Evolutionary conservation across 1,140 invertebrate species (phyloP).

Genomic region (Batillaria attramentaria): DNA sequence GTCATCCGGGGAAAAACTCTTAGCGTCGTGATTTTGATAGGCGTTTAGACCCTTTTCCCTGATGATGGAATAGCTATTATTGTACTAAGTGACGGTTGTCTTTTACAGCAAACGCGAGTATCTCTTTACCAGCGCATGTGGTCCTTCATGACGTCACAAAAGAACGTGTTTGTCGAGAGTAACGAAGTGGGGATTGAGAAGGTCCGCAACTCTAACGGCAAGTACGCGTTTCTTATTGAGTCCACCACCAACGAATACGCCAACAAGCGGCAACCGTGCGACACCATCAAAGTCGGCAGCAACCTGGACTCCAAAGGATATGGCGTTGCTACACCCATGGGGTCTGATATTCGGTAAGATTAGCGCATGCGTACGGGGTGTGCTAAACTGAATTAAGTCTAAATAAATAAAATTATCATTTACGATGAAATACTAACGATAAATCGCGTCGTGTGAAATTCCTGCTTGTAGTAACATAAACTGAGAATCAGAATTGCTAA

Average conservation of each 20-base stretch:
- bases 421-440: no score
- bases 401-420: no score
- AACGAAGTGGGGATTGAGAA: slow-evolving; percentile 59
- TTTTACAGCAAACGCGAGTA: slow-evolving; percentile 79
- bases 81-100: no score
- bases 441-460: no score
- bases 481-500: no score
- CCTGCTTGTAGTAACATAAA: no score
- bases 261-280: slow-evolving; percentile 92
- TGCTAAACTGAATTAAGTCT: no score
- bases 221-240: slow-evolving; percentile 94
- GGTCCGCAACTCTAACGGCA: slow-evolving; percentile 75
- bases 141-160: slow-evolving; percentile 87
- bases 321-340: slow-evolving; percentile 92
- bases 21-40: no score
- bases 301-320: slow-evolving; percentile 96
- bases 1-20: no score
- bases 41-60: no score
- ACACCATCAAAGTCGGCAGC: slow-evolving; percentile 92
- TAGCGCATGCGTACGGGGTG: background rate
- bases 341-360: slow-evolving; percentile 87
- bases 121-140: slow-evolving; percentile 94
- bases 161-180: slow-evolving; percentile 60
- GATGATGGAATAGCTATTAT: no score
- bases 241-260: slow-evolving; percentile 97